Conservation (phyloP, 23 tunicate species). For the Trididemnum clinides region DNA sequence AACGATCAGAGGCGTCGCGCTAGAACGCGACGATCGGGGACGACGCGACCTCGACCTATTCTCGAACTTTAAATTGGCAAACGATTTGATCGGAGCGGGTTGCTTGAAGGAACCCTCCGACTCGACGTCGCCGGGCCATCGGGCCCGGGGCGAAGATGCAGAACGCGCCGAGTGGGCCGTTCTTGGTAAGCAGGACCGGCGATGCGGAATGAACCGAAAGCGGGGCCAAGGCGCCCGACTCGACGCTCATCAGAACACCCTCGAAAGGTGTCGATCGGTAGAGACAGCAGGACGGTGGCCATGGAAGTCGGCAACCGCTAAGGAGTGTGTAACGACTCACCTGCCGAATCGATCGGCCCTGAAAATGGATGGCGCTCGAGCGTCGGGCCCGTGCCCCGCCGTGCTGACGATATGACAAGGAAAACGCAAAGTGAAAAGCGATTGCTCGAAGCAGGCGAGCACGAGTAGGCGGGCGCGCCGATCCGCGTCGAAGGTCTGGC, state of each 20-base stretch:
- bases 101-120: too few relatives aligned
- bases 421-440: too few relatives aligned
- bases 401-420: conserved; percentile 19
- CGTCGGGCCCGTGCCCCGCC: conserved; percentile 59
- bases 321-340: conserved; percentile 74
- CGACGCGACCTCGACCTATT: too few relatives aligned
- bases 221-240: conserved; percentile 45
- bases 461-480: conserved; percentile 72
- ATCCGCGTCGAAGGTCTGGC: conserved; percentile 13
- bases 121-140: too few relatives aligned
- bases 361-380: conserved; percentile 76
- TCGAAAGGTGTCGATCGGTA: conserved; percentile 47
- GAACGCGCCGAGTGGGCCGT: not conserved
- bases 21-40: too few relatives aligned
- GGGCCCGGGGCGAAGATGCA: too few relatives aligned
- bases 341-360: conserved; percentile 79
- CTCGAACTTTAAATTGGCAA: too few relatives aligned
- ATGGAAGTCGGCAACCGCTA: conserved; percentile 78
- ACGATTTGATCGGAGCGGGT: too few relatives aligned
- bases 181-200: not conserved
- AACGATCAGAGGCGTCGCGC: too few relatives aligned
- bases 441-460: conserved; percentile 4
- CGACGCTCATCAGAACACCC: conserved; percentile 51
- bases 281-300: conserved; percentile 84
- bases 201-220: conserved; percentile 32